A percentile compares a stretch with the other conserved stretches of the same genome.
Evolutionary conservation across 2,113 vertebrate genomes (phyloP).

Genomic region (Oreochromis tanganicae): DNA sequence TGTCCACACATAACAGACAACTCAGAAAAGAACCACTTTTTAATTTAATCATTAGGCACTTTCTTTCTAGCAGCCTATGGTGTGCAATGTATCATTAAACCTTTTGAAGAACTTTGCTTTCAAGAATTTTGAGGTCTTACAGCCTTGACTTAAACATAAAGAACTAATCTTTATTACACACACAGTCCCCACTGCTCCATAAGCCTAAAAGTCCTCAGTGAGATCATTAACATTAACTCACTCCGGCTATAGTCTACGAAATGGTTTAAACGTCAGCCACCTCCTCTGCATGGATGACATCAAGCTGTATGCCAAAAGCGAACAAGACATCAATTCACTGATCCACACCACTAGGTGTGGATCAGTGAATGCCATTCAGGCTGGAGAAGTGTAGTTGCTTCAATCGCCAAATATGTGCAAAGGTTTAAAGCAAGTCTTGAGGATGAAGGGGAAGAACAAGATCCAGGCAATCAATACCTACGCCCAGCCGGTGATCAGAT

Average conservation of each 20-base stretch:
- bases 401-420: not conserved
- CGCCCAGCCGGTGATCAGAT: not conserved
- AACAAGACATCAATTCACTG: not conserved
- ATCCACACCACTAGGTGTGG: not conserved
- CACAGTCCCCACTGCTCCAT: not conserved
- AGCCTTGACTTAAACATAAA: not conserved
- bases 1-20: not conserved
- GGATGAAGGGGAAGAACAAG: not conserved
- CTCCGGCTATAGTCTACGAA: not conserved
- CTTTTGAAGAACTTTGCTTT: not conserved
- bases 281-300: not conserved
- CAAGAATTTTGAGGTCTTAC: not conserved
- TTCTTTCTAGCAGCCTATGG: not conserved
- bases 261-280: not conserved
- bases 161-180: not conserved
- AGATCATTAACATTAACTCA: not conserved
- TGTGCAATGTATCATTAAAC: not conserved
- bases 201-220: not conserved
- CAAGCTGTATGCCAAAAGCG: not conserved
- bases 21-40: not conserved
- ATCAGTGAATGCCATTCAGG: not conserved
- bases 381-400: not conserved
- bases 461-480: not conserved
- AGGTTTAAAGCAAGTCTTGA: not conserved
- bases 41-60: not conserved